These are phyloP conservation scores for Dynastes grantii DNA, from an alignment of 2,888 invertebrate genomes.

Conservation along the genomic window DNA sequence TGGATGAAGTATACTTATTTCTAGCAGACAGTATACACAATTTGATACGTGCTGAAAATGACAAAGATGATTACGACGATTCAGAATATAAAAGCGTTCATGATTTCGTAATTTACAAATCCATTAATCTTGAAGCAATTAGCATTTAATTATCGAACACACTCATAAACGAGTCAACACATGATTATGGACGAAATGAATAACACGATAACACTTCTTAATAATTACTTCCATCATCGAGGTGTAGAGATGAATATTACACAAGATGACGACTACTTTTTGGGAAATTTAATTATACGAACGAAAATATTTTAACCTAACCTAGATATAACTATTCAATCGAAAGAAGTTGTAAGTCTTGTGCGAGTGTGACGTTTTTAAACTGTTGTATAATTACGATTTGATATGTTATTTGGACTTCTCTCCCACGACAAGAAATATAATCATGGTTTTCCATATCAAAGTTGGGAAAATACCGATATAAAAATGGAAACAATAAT, in stretches of 20 bases:
- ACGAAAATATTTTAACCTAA: slow-evolving; percentile 1
- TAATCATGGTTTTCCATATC: too few relatives aligned
- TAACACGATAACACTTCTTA: too few relatives aligned
- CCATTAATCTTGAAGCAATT: not conserved
- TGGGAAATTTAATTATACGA: slow-evolving; percentile 13
- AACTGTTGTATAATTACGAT: too few relatives aligned
- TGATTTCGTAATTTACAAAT: slow-evolving; percentile 1
- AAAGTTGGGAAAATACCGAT: too few relatives aligned
- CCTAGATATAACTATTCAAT: slow-evolving; percentile 20
- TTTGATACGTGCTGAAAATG: too few relatives aligned
- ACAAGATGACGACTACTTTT: not conserved
- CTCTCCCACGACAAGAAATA: too few relatives aligned
- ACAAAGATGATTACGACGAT: too few relatives aligned
- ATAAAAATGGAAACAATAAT: too few relatives aligned
- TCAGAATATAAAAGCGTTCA: not conserved
- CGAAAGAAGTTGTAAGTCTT: not conserved
- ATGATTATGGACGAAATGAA: not conserved
- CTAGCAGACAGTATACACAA: too few relatives aligned
- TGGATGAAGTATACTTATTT: too few relatives aligned
- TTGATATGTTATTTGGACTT: too few relatives aligned
- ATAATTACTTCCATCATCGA: not conserved
- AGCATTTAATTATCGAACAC: not conserved
- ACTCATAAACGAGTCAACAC: not conserved
- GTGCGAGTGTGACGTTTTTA: too few relatives aligned
- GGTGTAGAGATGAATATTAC: not conserved